phyloP scores from a whole-genome alignment of 2,113 vertebrate genomes.

The Brachypodius melanocephalos region DNA sequence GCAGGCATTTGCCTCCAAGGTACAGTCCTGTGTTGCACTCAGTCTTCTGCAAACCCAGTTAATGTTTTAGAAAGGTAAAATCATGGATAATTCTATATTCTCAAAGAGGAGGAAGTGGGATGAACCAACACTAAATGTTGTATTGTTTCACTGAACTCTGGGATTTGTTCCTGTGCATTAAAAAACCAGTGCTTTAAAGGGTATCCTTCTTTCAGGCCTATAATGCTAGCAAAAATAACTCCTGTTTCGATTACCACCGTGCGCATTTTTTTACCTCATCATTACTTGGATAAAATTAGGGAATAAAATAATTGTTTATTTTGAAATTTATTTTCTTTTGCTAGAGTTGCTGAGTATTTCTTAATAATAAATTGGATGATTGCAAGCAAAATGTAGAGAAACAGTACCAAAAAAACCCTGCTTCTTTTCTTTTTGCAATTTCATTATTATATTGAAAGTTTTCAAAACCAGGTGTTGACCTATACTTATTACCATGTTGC shows the following conservation, averaged over 20 bases:
- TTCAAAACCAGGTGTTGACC: neutral
- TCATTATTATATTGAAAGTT: neutral
- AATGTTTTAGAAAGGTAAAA: neutral
- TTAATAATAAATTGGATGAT: neutral
- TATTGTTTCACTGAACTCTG: neutral
- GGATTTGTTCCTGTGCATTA: neutral
- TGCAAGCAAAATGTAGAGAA: neutral
- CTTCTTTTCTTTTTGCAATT: neutral
- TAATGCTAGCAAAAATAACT: neutral
- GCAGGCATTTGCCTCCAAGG: neutral
- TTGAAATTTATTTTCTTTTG: neutral
- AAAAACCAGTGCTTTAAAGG: neutral
- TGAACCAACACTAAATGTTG: neutral
- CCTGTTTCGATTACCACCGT: neutral
- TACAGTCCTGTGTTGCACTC: neutral
- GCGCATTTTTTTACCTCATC: neutral
- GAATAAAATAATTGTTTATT: neutral
- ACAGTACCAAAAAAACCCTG: neutral
- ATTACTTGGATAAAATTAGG: neutral
- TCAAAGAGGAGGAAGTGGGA: neutral
- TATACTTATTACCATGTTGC: neutral
- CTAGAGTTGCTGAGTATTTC: neutral
- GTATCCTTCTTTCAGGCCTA: neutral
- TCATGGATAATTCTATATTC: neutral
- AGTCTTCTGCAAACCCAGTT: neutral